Conservation (phyloP, 1,140 invertebrate species). For the Thereuonema tuberculata region DNA sequence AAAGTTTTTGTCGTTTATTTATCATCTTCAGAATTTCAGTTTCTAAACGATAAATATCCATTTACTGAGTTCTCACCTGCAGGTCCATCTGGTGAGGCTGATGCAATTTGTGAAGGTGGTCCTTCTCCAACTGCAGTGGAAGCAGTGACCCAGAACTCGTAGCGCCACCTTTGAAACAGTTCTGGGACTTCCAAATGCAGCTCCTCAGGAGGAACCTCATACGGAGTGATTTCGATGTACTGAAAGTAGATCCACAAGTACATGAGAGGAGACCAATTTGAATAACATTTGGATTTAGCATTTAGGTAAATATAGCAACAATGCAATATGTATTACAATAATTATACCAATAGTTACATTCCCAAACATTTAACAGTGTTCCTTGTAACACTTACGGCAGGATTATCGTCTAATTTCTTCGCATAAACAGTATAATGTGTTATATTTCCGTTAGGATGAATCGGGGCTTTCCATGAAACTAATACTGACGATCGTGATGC, state of each 20-base stretch:
- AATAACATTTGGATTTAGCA: too few species aligned
- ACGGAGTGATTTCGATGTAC: conserved; percentile 3
- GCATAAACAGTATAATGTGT: conserved; percentile 62
- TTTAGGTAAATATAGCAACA: neutral
- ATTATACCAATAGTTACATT: neutral
- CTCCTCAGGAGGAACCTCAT: neutral
- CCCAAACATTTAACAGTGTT: neutral
- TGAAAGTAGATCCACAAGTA: neutral
- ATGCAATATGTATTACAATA: neutral
- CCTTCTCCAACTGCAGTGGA: conserved; percentile 31
- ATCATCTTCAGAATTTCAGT: too few species aligned
- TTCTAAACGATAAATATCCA: too few species aligned
- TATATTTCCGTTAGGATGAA: conserved; percentile 60
- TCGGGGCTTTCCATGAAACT: conserved; percentile 62
- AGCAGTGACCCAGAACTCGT: conserved; percentile 29
- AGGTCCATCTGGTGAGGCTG: neutral
- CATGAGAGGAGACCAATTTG: too few species aligned
- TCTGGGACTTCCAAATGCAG: conserved; percentile 24
- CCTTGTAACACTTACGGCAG: conserved; percentile 36
- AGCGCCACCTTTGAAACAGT: conserved; percentile 31
- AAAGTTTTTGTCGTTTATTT: too few species aligned
- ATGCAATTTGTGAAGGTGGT: conserved; percentile 35
- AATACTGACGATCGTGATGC: conserved; percentile 55
- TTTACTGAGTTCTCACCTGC: conserved; percentile 3
- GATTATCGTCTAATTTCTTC: conserved; percentile 52